Percentiles rank a stretch among this genome's conserved stretches.
phyloP scores from a whole-genome alignment of 2,888 invertebrate genomes.

The Cetonia aurata region DNA sequence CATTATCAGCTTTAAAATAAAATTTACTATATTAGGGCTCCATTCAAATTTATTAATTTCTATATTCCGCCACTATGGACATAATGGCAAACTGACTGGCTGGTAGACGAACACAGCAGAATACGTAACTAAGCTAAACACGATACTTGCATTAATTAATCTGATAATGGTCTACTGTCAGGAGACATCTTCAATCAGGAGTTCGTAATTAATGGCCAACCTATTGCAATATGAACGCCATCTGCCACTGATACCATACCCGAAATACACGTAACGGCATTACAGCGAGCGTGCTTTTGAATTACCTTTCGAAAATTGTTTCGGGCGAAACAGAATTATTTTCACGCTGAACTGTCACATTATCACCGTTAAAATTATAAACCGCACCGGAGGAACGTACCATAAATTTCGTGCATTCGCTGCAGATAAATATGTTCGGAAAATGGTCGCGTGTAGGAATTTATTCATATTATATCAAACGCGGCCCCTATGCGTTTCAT shows the following conservation, averaged over 20 bases:
- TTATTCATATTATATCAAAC: conserved; percentile 44
- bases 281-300: conserved; percentile 36
- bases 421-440: conserved; percentile 43
- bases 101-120: conserved; percentile 22
- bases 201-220: conserved; percentile 59
- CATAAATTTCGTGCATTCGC: conserved; percentile 40
- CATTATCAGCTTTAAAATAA: background rate
- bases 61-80: background rate
- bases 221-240: conserved; percentile 56
- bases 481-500: conserved; percentile 13
- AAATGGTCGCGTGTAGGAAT: conserved; percentile 43
- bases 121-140: conserved; percentile 50
- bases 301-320: conserved; percentile 42
- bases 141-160: conserved; percentile 61
- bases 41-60: background rate
- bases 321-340: conserved; percentile 41
- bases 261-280: conserved; percentile 47
- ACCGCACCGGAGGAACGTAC: conserved; percentile 33
- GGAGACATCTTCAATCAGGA: conserved; percentile 61
- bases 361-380: conserved; percentile 44
- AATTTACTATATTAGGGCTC: background rate
- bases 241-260: conserved; percentile 55
- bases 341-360: conserved; percentile 43
- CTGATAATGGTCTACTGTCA: conserved; percentile 60
- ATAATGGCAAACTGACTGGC: background rate